A percentile compares a stretch with the other conserved stretches of the same genome.
Evolutionary conservation across 2,797 vertebrate species (phyloP).

Genomic region (Orestias chungarensis): DNA sequence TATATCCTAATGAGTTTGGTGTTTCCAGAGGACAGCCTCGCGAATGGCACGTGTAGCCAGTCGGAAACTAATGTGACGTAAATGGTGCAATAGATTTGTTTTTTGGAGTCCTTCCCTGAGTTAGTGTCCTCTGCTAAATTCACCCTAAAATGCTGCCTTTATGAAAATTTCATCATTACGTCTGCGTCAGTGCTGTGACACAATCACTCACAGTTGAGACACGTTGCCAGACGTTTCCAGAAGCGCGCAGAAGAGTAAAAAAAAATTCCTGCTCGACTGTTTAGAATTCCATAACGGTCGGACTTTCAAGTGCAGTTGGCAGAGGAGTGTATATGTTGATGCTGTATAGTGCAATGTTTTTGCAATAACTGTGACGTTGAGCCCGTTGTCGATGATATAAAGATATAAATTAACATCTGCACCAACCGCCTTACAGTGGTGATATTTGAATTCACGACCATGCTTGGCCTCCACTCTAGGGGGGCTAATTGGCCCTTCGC

Average conservation of each 20-base stretch:
- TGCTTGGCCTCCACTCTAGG: conserved; percentile 11
- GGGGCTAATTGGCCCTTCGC: conserved; percentile 25
- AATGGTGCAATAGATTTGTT: no score
- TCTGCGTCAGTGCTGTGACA: not conserved
- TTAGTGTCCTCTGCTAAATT: not conserved
- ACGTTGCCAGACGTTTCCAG: not conserved
- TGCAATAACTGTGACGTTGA: not conserved
- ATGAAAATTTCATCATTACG: not conserved
- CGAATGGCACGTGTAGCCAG: no score
- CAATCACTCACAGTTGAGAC: not conserved
- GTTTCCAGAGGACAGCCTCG: no score
- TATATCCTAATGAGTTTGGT: no score
- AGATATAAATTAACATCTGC: not conserved
- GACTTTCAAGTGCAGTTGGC: not conserved
- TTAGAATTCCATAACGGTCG: not conserved
- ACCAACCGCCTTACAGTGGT: not conserved
- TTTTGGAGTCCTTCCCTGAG: not conserved
- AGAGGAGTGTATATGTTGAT: not conserved
- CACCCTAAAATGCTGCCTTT: not conserved
- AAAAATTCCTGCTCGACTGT: not conserved
- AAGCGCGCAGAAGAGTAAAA: not conserved
- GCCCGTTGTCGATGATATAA: not conserved
- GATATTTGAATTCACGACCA: conserved; percentile 1
- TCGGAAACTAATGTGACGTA: no score
- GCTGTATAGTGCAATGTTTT: not conserved